Evolutionary conservation across 2,113 vertebrate genomes (phyloP), one percentile per base, ranked within the genome.

Genomic region (Coptodon rendalli): DNA sequence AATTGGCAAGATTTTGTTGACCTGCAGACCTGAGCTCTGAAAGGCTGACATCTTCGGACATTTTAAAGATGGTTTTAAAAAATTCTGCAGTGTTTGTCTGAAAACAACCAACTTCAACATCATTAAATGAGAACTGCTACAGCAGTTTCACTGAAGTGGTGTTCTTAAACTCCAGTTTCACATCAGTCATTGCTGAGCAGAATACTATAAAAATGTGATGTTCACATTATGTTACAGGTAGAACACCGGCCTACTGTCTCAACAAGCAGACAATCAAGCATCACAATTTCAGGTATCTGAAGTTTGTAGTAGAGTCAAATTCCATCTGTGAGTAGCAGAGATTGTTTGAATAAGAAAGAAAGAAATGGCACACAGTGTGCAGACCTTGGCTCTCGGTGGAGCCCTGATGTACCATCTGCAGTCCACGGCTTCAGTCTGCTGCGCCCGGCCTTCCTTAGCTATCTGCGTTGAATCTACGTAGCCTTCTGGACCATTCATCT

Each of bases 381-480:
- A n/a, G 93, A 99, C 99, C 99, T 97, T 98, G 85, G 97, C 97
- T 87, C 93, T 95, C 3, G 98, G 97, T 38, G 98, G 98, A 43
- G 98, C 99, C 90, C 96, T 96, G 94, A 99, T 98, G 95, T 97
- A 98, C 99, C 99, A 99, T 93, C 98, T 98, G 96, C 99, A 99
- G 94, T 99, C 99, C 84, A 99, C 97, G 17, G 98, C 98, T 91
- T 99, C 98, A 10, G 96, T 97, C 85, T 96, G 96, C 87, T 96
- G 95, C 43, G 97, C 98, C 91, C 97, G 97, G 86, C 96, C 95
- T 90, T 99, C 98, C 90, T 96, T 97, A 36, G 96, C 81, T 90
- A 99, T 98, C 93, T 98, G 97, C 40, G 95, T 5, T 19, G 99
- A 99, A 87, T 99, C 98, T 85, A 99, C 97, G 86, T 97, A 97